Conservation (phyloP, 2,113 vertebrate genomes). For the Chaetops frenatus region DNA sequence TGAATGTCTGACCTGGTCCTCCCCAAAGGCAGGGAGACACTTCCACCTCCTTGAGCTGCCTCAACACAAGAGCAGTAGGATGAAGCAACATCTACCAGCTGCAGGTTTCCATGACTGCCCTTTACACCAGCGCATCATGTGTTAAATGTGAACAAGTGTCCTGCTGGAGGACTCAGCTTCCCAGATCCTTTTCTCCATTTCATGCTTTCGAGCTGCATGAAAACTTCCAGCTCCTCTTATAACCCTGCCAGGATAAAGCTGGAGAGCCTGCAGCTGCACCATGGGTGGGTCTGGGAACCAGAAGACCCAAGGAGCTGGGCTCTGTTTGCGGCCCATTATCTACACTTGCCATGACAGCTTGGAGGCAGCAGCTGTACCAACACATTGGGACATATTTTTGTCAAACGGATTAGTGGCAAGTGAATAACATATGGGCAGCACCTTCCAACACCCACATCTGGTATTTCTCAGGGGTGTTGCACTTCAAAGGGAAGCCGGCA, state of each 20-base stretch:
- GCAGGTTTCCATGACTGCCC: neutral
- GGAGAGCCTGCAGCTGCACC: neutral
- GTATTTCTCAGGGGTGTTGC: neutral
- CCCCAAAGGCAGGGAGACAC: neutral
- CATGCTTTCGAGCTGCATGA: neutral
- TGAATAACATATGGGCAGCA: neutral
- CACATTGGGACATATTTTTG: neutral
- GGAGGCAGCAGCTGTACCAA: neutral
- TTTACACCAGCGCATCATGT: neutral
- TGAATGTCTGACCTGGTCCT: neutral
- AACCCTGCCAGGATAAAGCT: neutral
- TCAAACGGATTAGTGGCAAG: neutral
- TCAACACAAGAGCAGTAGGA: neutral
- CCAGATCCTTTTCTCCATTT: neutral
- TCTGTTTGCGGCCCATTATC: neutral
- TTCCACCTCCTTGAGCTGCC: neutral
- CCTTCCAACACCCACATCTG: constrained; percentile 16
- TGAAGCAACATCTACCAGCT: neutral
- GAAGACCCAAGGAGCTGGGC: neutral
- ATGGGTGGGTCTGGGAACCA: neutral
- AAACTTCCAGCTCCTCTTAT: neutral
- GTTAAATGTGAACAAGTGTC: neutral
- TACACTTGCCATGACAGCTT: neutral
- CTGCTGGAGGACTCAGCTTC: neutral
- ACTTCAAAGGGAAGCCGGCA: neutral